Percentiles rank a stretch among this genome's conserved stretches.
These are phyloP conservation scores for Leuctra nigra DNA, from an alignment of 2,888 invertebrate species.

Conservation along the genomic window DNA sequence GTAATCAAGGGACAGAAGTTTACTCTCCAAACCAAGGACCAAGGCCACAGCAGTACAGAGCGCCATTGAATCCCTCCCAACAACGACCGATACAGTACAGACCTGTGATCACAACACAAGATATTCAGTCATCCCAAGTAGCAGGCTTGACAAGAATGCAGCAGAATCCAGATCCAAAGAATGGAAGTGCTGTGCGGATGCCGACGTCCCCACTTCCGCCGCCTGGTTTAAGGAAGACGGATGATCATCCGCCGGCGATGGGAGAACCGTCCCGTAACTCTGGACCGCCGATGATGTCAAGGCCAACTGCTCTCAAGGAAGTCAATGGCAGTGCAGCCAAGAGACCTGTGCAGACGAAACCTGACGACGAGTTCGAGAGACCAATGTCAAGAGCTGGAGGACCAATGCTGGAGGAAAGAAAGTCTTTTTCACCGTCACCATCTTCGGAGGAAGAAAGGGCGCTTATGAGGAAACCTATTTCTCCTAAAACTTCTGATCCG, in stretches of 20 bases:
- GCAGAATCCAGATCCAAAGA: neutral
- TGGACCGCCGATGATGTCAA: neutral
- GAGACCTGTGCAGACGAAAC: neutral
- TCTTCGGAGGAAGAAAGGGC: constrained; percentile 3
- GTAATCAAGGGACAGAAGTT: neutral
- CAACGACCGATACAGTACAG: constrained; percentile 10
- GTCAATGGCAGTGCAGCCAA: constrained; percentile 2
- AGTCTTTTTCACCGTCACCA: constrained; percentile 10
- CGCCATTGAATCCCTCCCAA: constrained; percentile 1
- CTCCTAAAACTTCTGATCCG: neutral
- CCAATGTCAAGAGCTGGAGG: constrained; percentile 13
- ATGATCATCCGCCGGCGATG: constrained; percentile 46
- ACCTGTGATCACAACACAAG: neutral
- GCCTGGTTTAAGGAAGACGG: constrained; percentile 48
- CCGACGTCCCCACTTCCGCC: constrained; percentile 33
- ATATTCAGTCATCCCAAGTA: neutral
- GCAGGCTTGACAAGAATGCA: constrained; percentile 7
- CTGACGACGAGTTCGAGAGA: constrained; percentile 4
- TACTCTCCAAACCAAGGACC: too few relatives aligned
- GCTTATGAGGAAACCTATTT: neutral
- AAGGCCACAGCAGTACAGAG: too few relatives aligned
- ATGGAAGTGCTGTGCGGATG: neutral
- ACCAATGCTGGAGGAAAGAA: constrained; percentile 1
- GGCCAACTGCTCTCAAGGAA: constrained; percentile 5
- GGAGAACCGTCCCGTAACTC: constrained; percentile 41